Evolutionary conservation across 2,888 invertebrate genomes (phyloP), one percentile per base, ranked within the genome.

Genomic region (Dicyrtoma fusca): DNA sequence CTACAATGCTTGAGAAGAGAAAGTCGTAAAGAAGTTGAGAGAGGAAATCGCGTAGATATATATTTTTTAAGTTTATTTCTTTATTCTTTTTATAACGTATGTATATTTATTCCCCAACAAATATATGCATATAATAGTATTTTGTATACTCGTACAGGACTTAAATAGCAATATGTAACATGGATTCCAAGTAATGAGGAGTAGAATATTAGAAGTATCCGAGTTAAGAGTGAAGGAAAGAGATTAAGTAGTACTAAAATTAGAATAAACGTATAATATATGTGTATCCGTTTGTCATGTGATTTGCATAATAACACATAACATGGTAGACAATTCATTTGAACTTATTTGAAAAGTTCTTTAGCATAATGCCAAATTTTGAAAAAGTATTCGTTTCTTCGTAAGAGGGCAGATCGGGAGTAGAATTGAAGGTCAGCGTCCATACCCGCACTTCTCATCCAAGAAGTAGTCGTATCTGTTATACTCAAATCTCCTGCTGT

Each of bases 321-420:
- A 8, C 45, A 13, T 49, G 49, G 17, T 34, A 19, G 14, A 21
- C 10, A 53, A 17, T 17, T 53, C 19, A 10, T 17, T 10, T 26
- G 23, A 17, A 10, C 59, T 88, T 88, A 92, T 85, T 92, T 91
- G 85, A 92, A 92, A 75, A 92, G 87, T 84, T 92, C 90, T 82
- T 91, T 91, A 80, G 92, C 92, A 82, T 92, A 90, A 84, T 91
- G 90, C 92, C 92, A 95, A 85, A 95, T 91, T 81, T 92, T 89
- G 90, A 96, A 96, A 90, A 95, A 96, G 86, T 96, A 96, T 85
- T 96, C 95, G 84, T 95, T 94, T 82, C 91, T 89, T 79, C 92
- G 88, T 66, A 94, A 86, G 68, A 95, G 87, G 73, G 91, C 90
- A 77, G 92, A 91, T 80, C 92, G 89, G n/a, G 94, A 92, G 84